phyloP scores from a whole-genome alignment of 2,113 vertebrate genomes.

The Nettapus auritus region DNA sequence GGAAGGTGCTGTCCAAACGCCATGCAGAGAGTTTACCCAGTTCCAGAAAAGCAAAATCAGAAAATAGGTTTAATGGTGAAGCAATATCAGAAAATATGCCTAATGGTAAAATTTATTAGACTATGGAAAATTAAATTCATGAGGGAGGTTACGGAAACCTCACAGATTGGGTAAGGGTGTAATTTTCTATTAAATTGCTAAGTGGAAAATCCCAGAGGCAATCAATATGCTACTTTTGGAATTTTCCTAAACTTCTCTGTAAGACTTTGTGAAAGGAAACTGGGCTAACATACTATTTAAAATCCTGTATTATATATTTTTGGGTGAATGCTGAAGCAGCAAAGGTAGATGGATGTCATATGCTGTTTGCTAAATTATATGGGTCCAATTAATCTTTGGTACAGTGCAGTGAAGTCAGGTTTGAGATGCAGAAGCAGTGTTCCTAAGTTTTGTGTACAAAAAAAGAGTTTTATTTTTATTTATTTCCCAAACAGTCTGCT shows the following conservation, averaged over 20 bases:
- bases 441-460: neutral
- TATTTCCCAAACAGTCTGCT: neutral
- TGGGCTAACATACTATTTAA: slow-evolving; percentile 69
- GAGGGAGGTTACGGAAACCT: slow-evolving; percentile 56
- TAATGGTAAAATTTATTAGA: slow-evolving; percentile 61
- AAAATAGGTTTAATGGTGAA: slow-evolving; percentile 31
- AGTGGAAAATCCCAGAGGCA: slow-evolving; percentile 72
- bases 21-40: neutral
- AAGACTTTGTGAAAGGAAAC: slow-evolving; percentile 63
- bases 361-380: slow-evolving; percentile 10
- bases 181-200: slow-evolving; percentile 69
- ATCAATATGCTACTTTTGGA: slow-evolving; percentile 71
- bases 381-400: slow-evolving; percentile 5
- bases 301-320: slow-evolving; percentile 60
- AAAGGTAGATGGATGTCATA: slow-evolving; percentile 55
- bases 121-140: slow-evolving; percentile 56
- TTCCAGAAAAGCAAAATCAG: neutral
- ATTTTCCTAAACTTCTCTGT: slow-evolving; percentile 64
- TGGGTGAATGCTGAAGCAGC: slow-evolving; percentile 67
- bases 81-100: slow-evolving; percentile 26
- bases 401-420: neutral
- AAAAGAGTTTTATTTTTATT: neutral
- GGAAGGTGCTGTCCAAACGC: neutral
- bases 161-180: slow-evolving; percentile 62
- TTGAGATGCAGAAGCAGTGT: neutral